Conservation (phyloP, 2,888 invertebrate species). For the Ennomos fuscantarius region DNA sequence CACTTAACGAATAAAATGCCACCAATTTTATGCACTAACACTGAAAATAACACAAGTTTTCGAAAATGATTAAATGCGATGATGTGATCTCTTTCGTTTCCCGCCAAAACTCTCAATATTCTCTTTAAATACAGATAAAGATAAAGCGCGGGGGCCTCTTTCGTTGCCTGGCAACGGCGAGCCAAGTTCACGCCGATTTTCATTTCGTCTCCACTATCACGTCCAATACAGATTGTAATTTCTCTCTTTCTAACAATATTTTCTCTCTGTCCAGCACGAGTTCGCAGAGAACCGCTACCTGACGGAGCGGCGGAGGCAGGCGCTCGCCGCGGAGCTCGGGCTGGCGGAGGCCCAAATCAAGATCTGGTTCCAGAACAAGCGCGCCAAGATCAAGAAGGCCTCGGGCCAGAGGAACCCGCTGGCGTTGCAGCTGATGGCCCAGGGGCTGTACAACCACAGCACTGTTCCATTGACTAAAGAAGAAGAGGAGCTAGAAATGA, state of each 20-base stretch:
- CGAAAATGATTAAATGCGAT: too few relatives aligned
- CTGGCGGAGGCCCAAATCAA: slow-evolving; percentile 98
- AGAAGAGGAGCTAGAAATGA: slow-evolving; percentile 88
- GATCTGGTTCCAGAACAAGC: slow-evolving; percentile 98
- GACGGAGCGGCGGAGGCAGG: slow-evolving; percentile 95
- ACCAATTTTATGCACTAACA: too few relatives aligned
- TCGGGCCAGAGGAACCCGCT: slow-evolving; percentile 93
- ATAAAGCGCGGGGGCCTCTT: too few relatives aligned
- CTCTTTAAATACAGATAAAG: too few relatives aligned
- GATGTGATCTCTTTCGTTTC: too few relatives aligned
- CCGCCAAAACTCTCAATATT: too few relatives aligned
- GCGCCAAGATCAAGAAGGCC: slow-evolving; percentile 98
- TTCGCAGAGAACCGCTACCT: slow-evolving; percentile 97
- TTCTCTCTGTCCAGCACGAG: slow-evolving; percentile 86
- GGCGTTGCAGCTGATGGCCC: slow-evolving; percentile 96
- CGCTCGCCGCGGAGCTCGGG: slow-evolving; percentile 95
- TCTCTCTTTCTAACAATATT: too few relatives aligned
- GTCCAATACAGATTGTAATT: too few relatives aligned
- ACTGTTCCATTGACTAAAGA: slow-evolving; percentile 88
- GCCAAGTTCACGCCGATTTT: too few relatives aligned
- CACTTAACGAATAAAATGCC: too few relatives aligned
- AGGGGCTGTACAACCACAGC: slow-evolving; percentile 95
- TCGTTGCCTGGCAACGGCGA: too few relatives aligned
- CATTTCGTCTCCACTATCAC: neutral
- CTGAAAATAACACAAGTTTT: too few relatives aligned